Base-by-base conservation (phyloP, 2,888 invertebrate species). In the Gonocerus acuteangulatus region DNA sequence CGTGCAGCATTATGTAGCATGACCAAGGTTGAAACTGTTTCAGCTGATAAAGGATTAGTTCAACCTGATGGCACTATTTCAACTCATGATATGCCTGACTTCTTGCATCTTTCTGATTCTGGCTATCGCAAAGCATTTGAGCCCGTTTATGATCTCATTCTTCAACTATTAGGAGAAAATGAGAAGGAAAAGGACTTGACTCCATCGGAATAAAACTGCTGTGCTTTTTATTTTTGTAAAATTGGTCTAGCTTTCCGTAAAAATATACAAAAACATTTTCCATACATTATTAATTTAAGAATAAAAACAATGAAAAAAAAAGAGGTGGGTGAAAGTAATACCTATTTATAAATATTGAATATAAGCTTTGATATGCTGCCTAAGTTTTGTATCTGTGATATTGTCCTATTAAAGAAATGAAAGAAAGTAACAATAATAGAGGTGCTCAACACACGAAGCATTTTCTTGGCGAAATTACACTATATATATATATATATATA, bases 21-120 rank as follows among this genome's bases (percentile, higher is more conserved):
- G 69, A 77, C 82, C 66, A 85, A 85, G 73, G 84, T 87, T 58
- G 89, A 89, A 76, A 81, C 87, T 71, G 84, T 93, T 44, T 76
- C 80, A 66, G 85, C 89, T 70, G 90, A 90, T 71, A 85, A 87
- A 71, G 86, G 86, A 48, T 82, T 89, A 67, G 78, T 89, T 60
- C 87, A 87, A 74, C 79, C 80, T 48, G 87, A 87, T 76, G 87
- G 89, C 2, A 82, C 83, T 47, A 91, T 94, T 62, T 88, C 87
- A 72, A 90, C 89, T 72, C 86, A 86, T 71, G 93, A 94, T 73
- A 89, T 95, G 89, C 86, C 89, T 72, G 94, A 95, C 75, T 95
- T 91, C 75, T 81, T 93, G 52, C 86, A 91, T 71, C 80, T 92
- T 63, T 92, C 91, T 1, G 87, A 88, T 75, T 82, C 85, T 52